phyloP scores from a whole-genome alignment of 92 coral and sea anemone species.

The Muricea muricata region DNA sequence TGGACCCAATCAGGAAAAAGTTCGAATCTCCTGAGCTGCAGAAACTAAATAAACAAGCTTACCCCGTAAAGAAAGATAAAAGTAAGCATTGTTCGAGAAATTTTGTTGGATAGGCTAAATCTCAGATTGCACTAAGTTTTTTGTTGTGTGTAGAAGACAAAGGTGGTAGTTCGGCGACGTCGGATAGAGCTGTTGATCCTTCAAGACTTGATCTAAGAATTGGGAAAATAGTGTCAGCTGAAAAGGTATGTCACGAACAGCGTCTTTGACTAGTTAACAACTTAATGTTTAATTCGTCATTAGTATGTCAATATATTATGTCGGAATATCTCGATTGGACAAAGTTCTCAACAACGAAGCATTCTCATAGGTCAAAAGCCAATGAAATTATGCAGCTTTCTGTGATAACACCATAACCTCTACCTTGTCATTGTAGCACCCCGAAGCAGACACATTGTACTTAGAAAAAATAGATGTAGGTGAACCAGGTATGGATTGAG shows the following conservation, averaged over 20 bases:
- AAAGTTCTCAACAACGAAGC: no score
- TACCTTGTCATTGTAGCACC: conserved; percentile 69
- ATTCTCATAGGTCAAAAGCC: no score
- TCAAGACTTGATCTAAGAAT: conserved; percentile 88
- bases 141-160: conserved; percentile 61
- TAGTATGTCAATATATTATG: no score
- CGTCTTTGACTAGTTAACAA: neutral
- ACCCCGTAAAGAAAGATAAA: conserved; percentile 79
- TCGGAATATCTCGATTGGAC: no score
- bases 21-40: conserved; percentile 85
- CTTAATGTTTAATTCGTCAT: no score
- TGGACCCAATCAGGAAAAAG: conserved; percentile 90
- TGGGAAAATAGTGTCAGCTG: conserved; percentile 89
- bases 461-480: conserved; percentile 93
- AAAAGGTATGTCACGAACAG: conserved; percentile 65
- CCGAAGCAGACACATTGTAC: conserved; percentile 93
- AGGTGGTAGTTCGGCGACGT: conserved; percentile 68
- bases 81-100: conserved; percentile 56
- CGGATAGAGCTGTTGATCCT: conserved; percentile 85
- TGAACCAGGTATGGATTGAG: conserved; percentile 80
- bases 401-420: no score
- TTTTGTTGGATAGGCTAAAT: neutral
- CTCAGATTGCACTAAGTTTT: neutral
- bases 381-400: no score
- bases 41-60: conserved; percentile 78